Evolutionary conservation across 2,888 invertebrate genomes (phyloP).

Genomic region (Pseudococcus viburni): DNA sequence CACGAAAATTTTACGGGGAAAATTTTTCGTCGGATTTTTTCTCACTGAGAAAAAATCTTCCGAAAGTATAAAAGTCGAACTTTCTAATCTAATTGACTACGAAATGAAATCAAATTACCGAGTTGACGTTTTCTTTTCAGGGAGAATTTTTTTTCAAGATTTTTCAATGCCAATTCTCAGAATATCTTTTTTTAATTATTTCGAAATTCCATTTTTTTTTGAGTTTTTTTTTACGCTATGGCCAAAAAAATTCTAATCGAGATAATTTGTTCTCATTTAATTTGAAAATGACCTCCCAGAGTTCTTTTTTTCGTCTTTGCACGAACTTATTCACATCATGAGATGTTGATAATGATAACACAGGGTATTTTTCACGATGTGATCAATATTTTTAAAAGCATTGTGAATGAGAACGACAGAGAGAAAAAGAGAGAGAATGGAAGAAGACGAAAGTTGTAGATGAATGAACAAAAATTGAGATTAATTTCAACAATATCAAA

Average conservation of each 20-base stretch:
- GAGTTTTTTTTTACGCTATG: not conserved
- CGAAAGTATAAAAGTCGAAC: not conserved
- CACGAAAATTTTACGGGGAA: not conserved
- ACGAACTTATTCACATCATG: not conserved
- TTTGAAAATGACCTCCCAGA: not conserved
- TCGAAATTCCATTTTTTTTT: not conserved
- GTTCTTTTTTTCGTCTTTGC: not conserved
- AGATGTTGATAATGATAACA: too few relatives aligned
- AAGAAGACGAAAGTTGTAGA: too few relatives aligned
- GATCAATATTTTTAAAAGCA: too few relatives aligned
- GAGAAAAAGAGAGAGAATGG: too few relatives aligned
- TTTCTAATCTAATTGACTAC: constrained; percentile 9
- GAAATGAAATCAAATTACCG: not conserved
- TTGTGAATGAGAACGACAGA: too few relatives aligned
- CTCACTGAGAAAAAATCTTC: too few relatives aligned
- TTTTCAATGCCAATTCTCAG: not conserved
- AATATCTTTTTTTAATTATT: not conserved
- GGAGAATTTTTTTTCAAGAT: not conserved
- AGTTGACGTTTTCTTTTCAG: constrained; percentile 1
- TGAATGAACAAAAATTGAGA: too few relatives aligned
- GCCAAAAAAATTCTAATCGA: not conserved
- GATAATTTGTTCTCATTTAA: not conserved
- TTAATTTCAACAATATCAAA: too few relatives aligned
- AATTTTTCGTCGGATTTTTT: not conserved
- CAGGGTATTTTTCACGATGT: too few relatives aligned